A percentile compares a stretch with the other conserved stretches of the same genome.
Conservation (phyloP, 2,888 invertebrate genomes). For the Isotomurus palustris region DNA sequence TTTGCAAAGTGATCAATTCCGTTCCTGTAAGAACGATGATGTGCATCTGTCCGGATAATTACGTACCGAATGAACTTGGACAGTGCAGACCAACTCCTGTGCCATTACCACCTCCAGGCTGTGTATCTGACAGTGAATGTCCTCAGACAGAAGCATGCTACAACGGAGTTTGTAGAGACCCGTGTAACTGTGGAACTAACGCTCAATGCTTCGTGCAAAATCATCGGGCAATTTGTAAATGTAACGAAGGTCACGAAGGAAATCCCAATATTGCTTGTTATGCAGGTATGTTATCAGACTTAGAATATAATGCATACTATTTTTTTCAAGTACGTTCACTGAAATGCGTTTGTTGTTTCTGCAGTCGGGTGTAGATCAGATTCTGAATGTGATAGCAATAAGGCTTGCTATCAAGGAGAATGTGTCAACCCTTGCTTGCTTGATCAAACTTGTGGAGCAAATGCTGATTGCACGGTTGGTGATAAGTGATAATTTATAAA, state of each 20-base stretch:
- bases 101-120: constrained; percentile 63
- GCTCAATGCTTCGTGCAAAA: constrained; percentile 75
- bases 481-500: no score
- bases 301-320: neutral
- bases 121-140: constrained; percentile 76
- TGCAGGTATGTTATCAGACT: constrained; percentile 50
- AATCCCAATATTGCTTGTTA: constrained; percentile 78
- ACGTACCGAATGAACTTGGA: constrained; percentile 72
- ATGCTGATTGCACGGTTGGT: constrained; percentile 51
- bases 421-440: constrained; percentile 81
- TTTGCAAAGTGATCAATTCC: constrained; percentile 78
- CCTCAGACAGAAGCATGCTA: constrained; percentile 73
- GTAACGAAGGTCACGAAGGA: constrained; percentile 76
- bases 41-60: constrained; percentile 80
- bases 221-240: constrained; percentile 82
- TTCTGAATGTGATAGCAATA: constrained; percentile 75
- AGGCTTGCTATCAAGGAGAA: constrained; percentile 77
- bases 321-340: neutral
- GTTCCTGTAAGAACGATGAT: constrained; percentile 81
- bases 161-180: constrained; percentile 77
- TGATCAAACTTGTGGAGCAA: constrained; percentile 71
- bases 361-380: constrained; percentile 73
- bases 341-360: constrained; percentile 17
- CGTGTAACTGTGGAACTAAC: constrained; percentile 72
- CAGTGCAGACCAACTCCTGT: constrained; percentile 62